phyloP scores from a whole-genome alignment of 2,888 invertebrate genomes.

The Yponomeuta sedellus region DNA sequence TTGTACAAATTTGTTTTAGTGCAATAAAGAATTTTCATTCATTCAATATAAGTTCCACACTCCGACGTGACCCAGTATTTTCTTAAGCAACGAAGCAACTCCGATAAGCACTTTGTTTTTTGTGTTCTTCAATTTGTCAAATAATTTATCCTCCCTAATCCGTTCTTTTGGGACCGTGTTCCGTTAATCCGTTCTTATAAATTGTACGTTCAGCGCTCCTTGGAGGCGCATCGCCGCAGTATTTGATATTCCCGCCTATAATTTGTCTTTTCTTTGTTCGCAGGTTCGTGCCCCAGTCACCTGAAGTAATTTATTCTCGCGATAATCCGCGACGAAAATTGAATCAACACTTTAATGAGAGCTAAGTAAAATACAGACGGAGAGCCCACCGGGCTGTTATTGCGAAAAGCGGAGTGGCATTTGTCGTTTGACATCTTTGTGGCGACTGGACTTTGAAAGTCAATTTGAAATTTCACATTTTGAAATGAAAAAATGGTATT shows the following conservation, averaged over 20 bases:
- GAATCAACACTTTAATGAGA: constrained; percentile 2
- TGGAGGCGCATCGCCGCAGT: background rate
- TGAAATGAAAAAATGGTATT: too few relatives aligned
- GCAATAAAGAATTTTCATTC: too few relatives aligned
- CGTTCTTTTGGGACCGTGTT: background rate
- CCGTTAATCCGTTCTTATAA: background rate
- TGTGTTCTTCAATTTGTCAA: background rate
- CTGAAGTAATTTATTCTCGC: constrained; percentile 11
- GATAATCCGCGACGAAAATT: constrained; percentile 4
- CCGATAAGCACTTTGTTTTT: background rate
- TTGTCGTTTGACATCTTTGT: too few relatives aligned
- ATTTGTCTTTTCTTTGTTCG: constrained; percentile 14
- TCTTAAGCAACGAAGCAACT: background rate
- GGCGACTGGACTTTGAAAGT: too few relatives aligned
- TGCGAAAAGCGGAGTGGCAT: too few relatives aligned
- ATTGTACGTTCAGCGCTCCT: background rate
- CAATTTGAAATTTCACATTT: too few relatives aligned
- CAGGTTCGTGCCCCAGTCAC: constrained; percentile 8
- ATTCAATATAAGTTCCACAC: too few relatives aligned
- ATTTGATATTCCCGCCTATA: constrained; percentile 10
- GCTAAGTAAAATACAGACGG: constrained; percentile 7
- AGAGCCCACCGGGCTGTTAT: background rate
- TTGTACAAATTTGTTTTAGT: too few relatives aligned
- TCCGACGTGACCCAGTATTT: background rate
- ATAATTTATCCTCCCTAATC: background rate